Evolutionary conservation across 2,888 invertebrate genomes (phyloP), one percentile per base, ranked within the genome.

Genomic region (Slavum lentiscoides): DNA sequence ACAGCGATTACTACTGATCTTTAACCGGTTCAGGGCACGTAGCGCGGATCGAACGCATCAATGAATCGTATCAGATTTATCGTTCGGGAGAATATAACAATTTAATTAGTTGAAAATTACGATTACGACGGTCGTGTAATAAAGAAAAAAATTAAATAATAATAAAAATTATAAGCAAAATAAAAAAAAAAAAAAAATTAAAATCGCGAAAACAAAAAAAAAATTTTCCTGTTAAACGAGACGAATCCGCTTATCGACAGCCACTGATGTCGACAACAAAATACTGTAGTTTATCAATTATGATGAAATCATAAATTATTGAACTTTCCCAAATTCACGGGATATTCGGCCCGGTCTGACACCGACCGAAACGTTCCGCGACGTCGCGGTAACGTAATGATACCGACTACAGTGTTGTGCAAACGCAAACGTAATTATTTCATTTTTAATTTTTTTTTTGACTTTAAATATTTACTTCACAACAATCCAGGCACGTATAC

Each of bases 311-410:
- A 30, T 30, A 4, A 67, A 75, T 49, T n/a, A 67, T 67, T 59
- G 68, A 68, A 59, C 75, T 75, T 75, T 75, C 75, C 59, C 75
- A 68, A 67, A 49, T 68, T 59, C 4, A 11, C 23, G 43, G 6
- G 3, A 59, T 68, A 58, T 75, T 76, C 67, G 49, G 59, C 5
- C 11, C 0, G 6, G 19, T 13, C 49, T 9, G 9, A 43, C n/a
- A 13, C 13, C 49, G 13, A 1, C 5, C 6, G 23, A 59, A 68
- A 76, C 75, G 75, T 68, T 76, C 2, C n/a, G n/a, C 5, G 11
- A 30, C 43, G 13, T 5, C 15, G 1, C 7, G 15, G 17, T n/a
- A 59, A 59, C 59, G 67, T 68, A 59, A n/a, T 59, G 23, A 59
- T 9, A 30, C 30, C 2, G 30, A 30, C 4, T 30, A 4, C 30